Evolutionary conservation across 1,140 invertebrate genomes (phyloP).

Genomic region (Bombus impatiens): DNA sequence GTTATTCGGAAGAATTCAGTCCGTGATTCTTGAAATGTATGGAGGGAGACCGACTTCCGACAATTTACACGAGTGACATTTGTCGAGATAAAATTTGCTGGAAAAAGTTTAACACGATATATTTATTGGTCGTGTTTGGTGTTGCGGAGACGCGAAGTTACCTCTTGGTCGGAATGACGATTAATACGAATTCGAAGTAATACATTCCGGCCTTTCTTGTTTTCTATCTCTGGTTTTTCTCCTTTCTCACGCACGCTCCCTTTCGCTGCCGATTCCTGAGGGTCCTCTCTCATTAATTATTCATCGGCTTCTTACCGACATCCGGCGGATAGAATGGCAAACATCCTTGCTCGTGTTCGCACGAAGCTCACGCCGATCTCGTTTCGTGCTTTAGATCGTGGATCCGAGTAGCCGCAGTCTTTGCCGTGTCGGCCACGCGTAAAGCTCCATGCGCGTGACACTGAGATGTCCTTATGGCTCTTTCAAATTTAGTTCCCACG

Average conservation of each 20-base stretch:
- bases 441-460: neutral
- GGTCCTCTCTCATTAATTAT: conserved; percentile 60
- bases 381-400: conserved; percentile 40
- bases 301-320: conserved; percentile 57
- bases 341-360: conserved; percentile 43
- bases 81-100: neutral
- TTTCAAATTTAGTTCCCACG: conserved; percentile 24
- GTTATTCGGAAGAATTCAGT: conserved; percentile 35
- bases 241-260: neutral
- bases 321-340: conserved; percentile 31
- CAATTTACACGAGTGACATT: conserved; percentile 6
- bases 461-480: conserved; percentile 21
- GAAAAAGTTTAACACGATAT: conserved; percentile 1
- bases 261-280: conserved; percentile 29
- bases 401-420: neutral
- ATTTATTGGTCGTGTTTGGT: neutral
- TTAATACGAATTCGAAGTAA: conserved; percentile 22
- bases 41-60: neutral
- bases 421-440: neutral
- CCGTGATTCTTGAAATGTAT: conserved; percentile 58
- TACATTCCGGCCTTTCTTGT: conserved; percentile 5
- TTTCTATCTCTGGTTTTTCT: conserved; percentile 26
- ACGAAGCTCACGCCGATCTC: conserved; percentile 47
- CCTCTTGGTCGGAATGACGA: neutral
- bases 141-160: neutral